Percentiles rank a stretch among this genome's conserved stretches.
These are phyloP conservation scores for Caenorhabditis zanzibari DNA, from an alignment of 2,888 invertebrate species.

Conservation along the genomic window DNA sequence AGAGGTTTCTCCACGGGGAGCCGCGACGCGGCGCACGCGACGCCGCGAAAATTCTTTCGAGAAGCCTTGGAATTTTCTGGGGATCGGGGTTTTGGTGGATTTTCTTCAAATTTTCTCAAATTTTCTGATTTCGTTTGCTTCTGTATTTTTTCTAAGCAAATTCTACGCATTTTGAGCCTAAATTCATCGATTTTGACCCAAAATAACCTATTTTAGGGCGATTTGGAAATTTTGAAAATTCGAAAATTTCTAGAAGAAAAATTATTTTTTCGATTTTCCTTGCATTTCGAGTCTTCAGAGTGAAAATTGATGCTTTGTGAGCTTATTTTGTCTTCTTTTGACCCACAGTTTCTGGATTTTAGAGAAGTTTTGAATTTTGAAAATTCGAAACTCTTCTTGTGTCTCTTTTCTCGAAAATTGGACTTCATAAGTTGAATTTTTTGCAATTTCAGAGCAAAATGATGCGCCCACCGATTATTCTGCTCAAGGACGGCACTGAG, in stretches of 20 bases:
- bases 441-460: slow-evolving; percentile 63
- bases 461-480: slow-evolving; percentile 91
- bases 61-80: slow-evolving; percentile 42
- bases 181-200: background rate
- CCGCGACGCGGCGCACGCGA: slow-evolving; percentile 52
- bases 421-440: too few species aligned
- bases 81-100: slow-evolving; percentile 2
- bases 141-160: background rate
- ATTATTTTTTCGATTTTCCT: background rate
- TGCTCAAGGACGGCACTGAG: slow-evolving; percentile 98
- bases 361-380: too few species aligned
- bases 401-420: too few species aligned
- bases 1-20: slow-evolving; percentile 1
- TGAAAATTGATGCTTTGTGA: background rate
- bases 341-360: too few species aligned
- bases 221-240: background rate
- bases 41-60: slow-evolving; percentile 55
- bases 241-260: background rate
- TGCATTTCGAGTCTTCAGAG: background rate
- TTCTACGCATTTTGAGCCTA: background rate
- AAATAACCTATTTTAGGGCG: background rate
- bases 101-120: slow-evolving; percentile 1
- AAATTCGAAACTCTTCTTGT: too few species aligned
- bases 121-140: slow-evolving; percentile 13
- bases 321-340: too few species aligned